A percentile compares a stretch with the other conserved stretches of the same genome.
Conservation (phyloP, 2,888 invertebrate species). For the Pandemis cinnamomeana region DNA sequence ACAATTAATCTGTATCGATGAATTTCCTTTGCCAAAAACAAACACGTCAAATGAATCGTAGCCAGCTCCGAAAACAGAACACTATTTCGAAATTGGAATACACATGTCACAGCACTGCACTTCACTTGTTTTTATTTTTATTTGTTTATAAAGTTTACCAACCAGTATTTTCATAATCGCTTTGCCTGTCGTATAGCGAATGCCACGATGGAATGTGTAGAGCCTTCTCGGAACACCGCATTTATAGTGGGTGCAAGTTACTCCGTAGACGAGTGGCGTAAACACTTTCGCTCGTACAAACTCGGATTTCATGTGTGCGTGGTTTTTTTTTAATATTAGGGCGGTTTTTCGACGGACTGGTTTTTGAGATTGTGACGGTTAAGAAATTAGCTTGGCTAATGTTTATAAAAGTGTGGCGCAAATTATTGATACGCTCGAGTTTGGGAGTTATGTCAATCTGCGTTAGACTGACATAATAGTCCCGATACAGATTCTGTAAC, state of each 20-base stretch:
- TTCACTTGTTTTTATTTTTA: conserved; percentile 46
- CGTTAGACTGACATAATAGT: not conserved
- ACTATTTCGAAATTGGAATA: conserved; percentile 7
- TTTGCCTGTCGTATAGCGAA: conserved; percentile 78
- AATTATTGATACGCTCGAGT: conserved; percentile 11
- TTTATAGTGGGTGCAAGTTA: conserved; percentile 75
- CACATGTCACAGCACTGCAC: conserved; percentile 48
- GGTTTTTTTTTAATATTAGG: conserved; percentile 50
- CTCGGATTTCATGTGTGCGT: conserved; percentile 56
- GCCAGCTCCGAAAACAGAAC: conserved; percentile 5
- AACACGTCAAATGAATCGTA: not conserved
- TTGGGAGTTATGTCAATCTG: not conserved
- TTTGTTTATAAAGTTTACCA: conserved; percentile 56
- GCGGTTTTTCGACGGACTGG: conserved; percentile 35
- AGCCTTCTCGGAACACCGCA: conserved; percentile 56
- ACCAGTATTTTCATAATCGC: conserved; percentile 83
- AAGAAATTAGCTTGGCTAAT: conserved; percentile 38
- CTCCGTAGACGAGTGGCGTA: conserved; percentile 73
- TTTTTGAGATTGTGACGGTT: conserved; percentile 28
- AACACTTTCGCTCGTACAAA: conserved; percentile 75
- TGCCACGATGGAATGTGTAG: conserved; percentile 76
- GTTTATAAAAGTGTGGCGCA: conserved; percentile 10
- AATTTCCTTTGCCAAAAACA: not conserved
- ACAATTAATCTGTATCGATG: not conserved
- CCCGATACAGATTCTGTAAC: too few relatives aligned